Evolutionary conservation across 2,113 vertebrate genomes (phyloP).

Genomic region (Myotis brandtii): DNA sequence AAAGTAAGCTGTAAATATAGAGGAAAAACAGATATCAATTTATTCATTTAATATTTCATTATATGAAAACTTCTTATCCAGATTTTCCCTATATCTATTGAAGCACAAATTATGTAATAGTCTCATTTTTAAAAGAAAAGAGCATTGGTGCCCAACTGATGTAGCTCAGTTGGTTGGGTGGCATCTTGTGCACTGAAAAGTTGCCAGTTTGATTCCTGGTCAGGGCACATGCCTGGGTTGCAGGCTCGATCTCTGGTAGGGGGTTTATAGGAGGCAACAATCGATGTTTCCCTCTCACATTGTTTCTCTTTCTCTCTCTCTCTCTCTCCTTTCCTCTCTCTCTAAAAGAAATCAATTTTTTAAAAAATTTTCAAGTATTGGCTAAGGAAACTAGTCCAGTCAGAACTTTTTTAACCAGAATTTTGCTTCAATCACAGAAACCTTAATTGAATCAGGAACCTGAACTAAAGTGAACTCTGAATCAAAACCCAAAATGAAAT

Average conservation of each 20-base stretch:
- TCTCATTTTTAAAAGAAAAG: neutral
- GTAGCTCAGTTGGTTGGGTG: too few species aligned
- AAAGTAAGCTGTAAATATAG: neutral
- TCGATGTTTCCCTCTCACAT: too few species aligned
- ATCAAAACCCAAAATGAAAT: constrained; percentile 45
- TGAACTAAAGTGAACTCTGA: constrained; percentile 47
- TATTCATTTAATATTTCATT: constrained; percentile 2
- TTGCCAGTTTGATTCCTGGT: too few species aligned
- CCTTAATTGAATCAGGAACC: constrained; percentile 11
- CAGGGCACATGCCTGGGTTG: too few species aligned
- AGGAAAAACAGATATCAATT: neutral
- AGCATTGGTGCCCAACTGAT: too few species aligned
- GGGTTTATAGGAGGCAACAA: too few species aligned
- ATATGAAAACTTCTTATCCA: neutral
- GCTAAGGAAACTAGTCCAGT: neutral
- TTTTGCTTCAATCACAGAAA: constrained; percentile 32
- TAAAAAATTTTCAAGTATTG: neutral
- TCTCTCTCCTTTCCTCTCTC: too few species aligned
- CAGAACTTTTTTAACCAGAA: constrained; percentile 3
- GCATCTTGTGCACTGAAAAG: too few species aligned
- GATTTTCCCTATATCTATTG: neutral
- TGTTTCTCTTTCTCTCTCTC: too few species aligned
- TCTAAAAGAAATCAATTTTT: too few species aligned
- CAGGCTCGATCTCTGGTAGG: too few species aligned
- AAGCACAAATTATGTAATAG: neutral